phyloP scores from a whole-genome alignment of 2,113 vertebrate species.

The Vidua chalybeata region DNA sequence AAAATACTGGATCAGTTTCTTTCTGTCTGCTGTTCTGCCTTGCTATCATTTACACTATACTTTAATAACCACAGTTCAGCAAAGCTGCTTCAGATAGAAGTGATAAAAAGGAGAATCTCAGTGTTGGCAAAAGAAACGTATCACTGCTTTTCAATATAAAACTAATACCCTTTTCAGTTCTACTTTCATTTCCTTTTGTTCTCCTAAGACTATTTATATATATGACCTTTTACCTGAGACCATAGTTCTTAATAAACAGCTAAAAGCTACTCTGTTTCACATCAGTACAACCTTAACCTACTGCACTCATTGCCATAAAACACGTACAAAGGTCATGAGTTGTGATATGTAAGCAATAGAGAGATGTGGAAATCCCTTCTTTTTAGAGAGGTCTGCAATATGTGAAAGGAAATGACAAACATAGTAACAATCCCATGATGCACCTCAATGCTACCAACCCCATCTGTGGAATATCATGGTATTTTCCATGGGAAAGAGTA shows the following conservation, averaged over 20 bases:
- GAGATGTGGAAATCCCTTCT: conserved; percentile 10
- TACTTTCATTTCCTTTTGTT: conserved; percentile 35
- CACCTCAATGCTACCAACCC: background rate
- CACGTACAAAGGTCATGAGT: background rate
- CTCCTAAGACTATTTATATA: conserved; percentile 11
- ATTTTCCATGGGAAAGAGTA: background rate
- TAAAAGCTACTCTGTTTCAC: conserved; percentile 5
- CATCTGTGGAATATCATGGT: background rate
- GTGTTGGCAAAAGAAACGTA: background rate
- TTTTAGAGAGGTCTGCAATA: background rate
- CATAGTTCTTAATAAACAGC: background rate
- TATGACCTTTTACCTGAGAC: conserved; percentile 42
- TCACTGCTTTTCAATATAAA: background rate
- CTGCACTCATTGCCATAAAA: background rate
- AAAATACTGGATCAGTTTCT: background rate
- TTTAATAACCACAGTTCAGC: background rate
- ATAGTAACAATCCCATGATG: background rate
- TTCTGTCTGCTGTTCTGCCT: background rate
- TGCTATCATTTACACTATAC: background rate
- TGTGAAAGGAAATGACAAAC: conserved; percentile 33
- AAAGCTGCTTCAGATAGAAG: background rate
- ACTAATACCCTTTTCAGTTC: background rate
- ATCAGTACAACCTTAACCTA: background rate
- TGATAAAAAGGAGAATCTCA: background rate
- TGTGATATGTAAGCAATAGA: background rate